These are phyloP conservation scores for Actias luna DNA, from an alignment of 2,888 invertebrate genomes.

Conservation along the genomic window DNA sequence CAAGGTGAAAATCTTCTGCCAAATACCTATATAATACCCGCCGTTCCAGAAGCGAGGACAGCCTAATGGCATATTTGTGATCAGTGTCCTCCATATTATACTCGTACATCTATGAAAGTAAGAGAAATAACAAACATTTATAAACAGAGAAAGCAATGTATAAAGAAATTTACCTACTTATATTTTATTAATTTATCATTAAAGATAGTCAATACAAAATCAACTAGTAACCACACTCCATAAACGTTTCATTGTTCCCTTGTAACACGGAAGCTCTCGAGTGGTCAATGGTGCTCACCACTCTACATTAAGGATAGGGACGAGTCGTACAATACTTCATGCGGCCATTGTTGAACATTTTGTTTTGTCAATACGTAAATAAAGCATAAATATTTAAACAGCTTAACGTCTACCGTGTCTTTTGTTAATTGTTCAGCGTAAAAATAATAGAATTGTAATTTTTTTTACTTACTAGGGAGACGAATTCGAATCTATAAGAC, in stretches of 20 bases:
- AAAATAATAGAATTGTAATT: constrained; percentile 4
- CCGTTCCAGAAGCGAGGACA: too few species aligned
- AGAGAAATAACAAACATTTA: too few species aligned
- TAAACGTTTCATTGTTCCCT: constrained; percentile 23
- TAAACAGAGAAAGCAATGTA: too few species aligned
- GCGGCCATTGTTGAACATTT: constrained; percentile 61
- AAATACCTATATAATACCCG: too few species aligned
- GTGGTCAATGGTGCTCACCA: constrained; percentile 59
- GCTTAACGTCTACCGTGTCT: constrained; percentile 44
- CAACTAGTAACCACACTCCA: neutral
- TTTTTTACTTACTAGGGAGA: constrained; percentile 2
- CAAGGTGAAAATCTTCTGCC: too few species aligned
- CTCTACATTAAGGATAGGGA: constrained; percentile 32
- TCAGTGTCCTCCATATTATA: too few species aligned
- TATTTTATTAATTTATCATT: neutral
- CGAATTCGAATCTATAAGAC: neutral
- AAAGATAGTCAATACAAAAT: neutral
- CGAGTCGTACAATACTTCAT: constrained; percentile 47
- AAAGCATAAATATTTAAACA: constrained; percentile 74
- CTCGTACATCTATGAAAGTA: too few species aligned
- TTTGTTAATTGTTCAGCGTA: constrained; percentile 11
- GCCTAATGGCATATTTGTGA: too few species aligned
- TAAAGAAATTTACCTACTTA: neutral
- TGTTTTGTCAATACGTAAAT: constrained; percentile 77
- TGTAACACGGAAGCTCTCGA: constrained; percentile 61